Evolutionary conservation across 1,140 invertebrate genomes (phyloP).

Genomic region (Thaumatotibia leucotreta): DNA sequence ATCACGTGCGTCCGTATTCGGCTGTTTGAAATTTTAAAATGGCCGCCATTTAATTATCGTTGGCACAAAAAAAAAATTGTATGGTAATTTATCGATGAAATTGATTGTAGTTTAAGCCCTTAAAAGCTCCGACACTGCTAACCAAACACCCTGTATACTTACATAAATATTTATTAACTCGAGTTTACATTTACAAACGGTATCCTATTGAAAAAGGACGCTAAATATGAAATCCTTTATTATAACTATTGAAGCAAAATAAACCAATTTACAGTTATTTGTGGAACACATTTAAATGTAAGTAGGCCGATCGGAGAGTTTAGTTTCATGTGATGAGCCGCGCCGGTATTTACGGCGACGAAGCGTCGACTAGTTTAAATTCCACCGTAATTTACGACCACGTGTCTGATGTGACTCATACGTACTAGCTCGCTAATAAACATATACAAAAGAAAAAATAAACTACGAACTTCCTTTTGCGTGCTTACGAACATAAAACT

Average conservation of each 20-base stretch:
- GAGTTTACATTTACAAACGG: too few relatives aligned
- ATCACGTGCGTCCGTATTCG: too few relatives aligned
- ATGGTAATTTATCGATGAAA: too few relatives aligned
- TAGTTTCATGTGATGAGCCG: not conserved
- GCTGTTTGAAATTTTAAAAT: too few relatives aligned
- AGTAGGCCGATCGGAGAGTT: not conserved
- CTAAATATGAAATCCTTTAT: too few relatives aligned
- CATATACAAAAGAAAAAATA: slow-evolving; percentile 55
- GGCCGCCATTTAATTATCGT: too few relatives aligned
- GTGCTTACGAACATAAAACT: slow-evolving; percentile 69
- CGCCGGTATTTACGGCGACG: slow-evolving; percentile 19
- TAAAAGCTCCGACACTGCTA: too few relatives aligned
- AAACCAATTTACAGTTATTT: not conserved
- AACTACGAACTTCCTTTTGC: slow-evolving; percentile 70
- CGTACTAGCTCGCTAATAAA: slow-evolving; percentile 60
- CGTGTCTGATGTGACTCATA: slow-evolving; percentile 56
- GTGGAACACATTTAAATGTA: not conserved
- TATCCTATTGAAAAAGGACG: too few relatives aligned
- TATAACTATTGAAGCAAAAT: not conserved
- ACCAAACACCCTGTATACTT: too few relatives aligned
- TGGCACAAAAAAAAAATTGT: too few relatives aligned
- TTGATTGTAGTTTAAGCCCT: too few relatives aligned
- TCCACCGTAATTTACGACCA: slow-evolving; percentile 53
- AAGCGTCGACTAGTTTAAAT: slow-evolving; percentile 53
- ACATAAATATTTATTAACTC: too few relatives aligned